Conservation (phyloP, 2,888 invertebrate species). For the Punctoribates punctum region DNA sequence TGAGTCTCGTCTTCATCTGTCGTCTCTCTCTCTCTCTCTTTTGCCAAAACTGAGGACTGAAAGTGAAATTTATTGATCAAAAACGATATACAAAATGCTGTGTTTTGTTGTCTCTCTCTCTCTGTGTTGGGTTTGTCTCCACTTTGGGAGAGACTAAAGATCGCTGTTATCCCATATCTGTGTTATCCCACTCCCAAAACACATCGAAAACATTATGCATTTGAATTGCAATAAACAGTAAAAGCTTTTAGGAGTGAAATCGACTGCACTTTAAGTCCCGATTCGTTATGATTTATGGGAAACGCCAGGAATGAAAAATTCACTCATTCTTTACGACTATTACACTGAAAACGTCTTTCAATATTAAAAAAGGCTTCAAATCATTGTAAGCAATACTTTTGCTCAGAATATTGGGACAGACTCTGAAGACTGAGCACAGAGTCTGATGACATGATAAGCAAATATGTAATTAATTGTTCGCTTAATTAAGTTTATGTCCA, state of each 20-base stretch:
- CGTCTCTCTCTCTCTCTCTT: background rate
- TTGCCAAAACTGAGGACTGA: background rate
- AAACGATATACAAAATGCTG: background rate
- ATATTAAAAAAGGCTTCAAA: background rate
- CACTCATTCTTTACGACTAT: background rate
- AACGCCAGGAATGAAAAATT: slow-evolving; percentile 5
- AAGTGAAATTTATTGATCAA: slow-evolving; percentile 6
- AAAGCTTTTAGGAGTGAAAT: slow-evolving; percentile 17
- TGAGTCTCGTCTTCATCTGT: background rate
- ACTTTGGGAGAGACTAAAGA: background rate
- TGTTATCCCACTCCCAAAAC: background rate
- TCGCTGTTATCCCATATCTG: background rate
- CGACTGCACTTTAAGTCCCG: slow-evolving; percentile 11
- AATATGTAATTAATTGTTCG: slow-evolving; percentile 21
- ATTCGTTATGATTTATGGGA: background rate
- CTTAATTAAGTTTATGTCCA: slow-evolving; percentile 13
- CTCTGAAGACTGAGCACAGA: background rate
- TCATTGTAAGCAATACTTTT: background rate
- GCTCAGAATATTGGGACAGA: background rate
- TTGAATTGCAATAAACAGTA: slow-evolving; percentile 26
- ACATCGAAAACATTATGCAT: slow-evolving; percentile 7
- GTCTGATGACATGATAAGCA: slow-evolving; percentile 22
- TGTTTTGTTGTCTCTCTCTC: background rate
- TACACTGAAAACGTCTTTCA: background rate
- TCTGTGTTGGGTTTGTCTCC: background rate